Conservation (phyloP, 2,797 vertebrate species). For the Galagoides demidoff region DNA sequence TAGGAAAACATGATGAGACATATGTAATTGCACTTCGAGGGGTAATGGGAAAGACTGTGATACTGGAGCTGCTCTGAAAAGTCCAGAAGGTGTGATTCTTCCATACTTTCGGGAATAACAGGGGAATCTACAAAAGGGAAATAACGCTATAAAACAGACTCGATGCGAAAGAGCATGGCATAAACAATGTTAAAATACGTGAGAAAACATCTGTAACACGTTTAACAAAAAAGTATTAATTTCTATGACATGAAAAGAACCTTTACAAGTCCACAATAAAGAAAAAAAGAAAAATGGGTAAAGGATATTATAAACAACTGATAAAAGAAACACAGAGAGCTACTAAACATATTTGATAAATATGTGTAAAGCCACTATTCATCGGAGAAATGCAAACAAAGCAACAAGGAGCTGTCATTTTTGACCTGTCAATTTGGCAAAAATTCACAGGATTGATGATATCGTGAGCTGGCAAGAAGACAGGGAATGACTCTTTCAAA, state of each 20-base stretch:
- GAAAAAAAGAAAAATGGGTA: conserved; percentile 31
- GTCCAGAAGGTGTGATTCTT: conserved; percentile 25
- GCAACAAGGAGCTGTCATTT: not conserved
- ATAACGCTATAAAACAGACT: conserved; percentile 26
- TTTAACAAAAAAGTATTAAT: conserved; percentile 31
- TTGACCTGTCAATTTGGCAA: conserved; percentile 6
- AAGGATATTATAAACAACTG: conserved; percentile 26
- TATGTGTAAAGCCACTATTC: conserved; percentile 23
- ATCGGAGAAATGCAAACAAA: conserved; percentile 39
- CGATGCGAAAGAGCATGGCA: conserved; percentile 18
- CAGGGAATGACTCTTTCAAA: not conserved
- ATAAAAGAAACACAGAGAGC: conserved; percentile 47
- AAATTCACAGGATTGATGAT: conserved; percentile 7
- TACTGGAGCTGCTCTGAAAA: conserved; percentile 7
- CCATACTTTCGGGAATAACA: not conserved
- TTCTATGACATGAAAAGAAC: conserved; percentile 25
- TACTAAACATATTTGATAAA: conserved; percentile 43
- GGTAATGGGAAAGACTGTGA: not conserved
- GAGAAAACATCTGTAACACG: not conserved
- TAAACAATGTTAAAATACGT: conserved; percentile 45
- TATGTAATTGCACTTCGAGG: not conserved
- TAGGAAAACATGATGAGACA: conserved; percentile 51
- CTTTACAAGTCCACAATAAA: not conserved
- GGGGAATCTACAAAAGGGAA: conserved; percentile 28
- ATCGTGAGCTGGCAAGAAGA: not conserved